A percentile compares a stretch with the other conserved stretches of the same genome.
Evolutionary conservation across 92 coral and sea anemone species (phyloP).

Genomic region (Phenganax subtilis): DNA sequence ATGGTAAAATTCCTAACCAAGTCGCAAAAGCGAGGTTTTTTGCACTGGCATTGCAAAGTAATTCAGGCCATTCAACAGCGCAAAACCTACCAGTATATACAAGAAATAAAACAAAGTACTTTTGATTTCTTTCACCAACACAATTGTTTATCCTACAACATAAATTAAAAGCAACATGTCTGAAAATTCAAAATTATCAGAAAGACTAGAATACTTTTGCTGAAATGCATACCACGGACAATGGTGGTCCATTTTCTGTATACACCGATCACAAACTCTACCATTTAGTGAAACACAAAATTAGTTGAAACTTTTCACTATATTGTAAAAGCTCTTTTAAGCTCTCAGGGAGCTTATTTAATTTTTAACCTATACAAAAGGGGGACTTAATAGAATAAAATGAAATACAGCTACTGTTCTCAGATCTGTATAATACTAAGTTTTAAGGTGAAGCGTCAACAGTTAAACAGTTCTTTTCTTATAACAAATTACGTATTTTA

Average conservation of each 20-base stretch:
- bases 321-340: too few relatives aligned
- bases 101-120: conserved; percentile 76
- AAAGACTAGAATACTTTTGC: background rate
- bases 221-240: conserved; percentile 74
- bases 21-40: too few relatives aligned
- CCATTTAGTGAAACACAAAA: conserved; percentile 2
- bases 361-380: too few relatives aligned
- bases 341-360: too few relatives aligned
- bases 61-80: too few relatives aligned
- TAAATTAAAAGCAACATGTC: background rate
- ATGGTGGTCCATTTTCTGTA: conserved; percentile 94
- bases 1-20: too few relatives aligned
- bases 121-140: conserved; percentile 97
- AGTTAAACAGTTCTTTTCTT: too few relatives aligned
- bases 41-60: too few relatives aligned
- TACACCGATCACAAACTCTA: conserved; percentile 86
- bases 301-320: background rate
- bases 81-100: conserved; percentile 73
- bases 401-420: too few relatives aligned
- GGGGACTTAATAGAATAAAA: too few relatives aligned
- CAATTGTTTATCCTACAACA: conserved; percentile 84
- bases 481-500: too few relatives aligned
- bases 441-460: background rate
- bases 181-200: background rate
- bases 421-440: background rate